phyloP scores from a whole-genome alignment of 2,113 vertebrate species.

The Ceyx cyanopectus region DNA sequence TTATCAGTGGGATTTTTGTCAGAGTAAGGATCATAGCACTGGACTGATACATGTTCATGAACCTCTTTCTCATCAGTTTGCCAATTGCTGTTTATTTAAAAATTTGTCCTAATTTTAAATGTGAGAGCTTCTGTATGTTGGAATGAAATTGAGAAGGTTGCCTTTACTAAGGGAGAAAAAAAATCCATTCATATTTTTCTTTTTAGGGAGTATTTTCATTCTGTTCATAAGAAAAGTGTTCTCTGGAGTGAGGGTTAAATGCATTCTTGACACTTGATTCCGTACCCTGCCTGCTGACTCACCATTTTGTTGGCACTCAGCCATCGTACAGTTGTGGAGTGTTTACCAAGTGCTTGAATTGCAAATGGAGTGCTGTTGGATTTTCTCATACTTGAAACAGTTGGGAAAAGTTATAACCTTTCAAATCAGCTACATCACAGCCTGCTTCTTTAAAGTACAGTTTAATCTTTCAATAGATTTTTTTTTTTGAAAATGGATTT shows the following conservation, averaged over 20 bases:
- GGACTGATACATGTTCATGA: fast-evolving
- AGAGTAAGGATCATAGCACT: background rate
- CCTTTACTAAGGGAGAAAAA: background rate
- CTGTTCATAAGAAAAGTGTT: background rate
- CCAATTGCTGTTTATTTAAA: background rate
- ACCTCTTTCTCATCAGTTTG: background rate
- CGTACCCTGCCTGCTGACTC: constrained; percentile 53
- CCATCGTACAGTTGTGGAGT: background rate
- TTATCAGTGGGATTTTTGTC: background rate
- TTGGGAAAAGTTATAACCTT: constrained; percentile 13
- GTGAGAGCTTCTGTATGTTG: background rate
- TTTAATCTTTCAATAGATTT: background rate
- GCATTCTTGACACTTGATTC: constrained; percentile 44
- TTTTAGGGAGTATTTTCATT: background rate
- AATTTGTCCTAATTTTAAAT: background rate
- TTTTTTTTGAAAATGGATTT: background rate
- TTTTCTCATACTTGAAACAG: background rate
- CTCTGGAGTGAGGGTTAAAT: constrained; percentile 49
- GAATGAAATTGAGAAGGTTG: background rate
- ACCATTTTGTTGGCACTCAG: constrained; percentile 47
- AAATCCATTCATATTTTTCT: background rate
- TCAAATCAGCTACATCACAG: background rate
- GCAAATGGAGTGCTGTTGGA: background rate
- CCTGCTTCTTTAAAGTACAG: background rate
- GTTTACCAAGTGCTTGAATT: constrained; percentile 23